Base-by-base conservation (phyloP, 2,797 vertebrate genomes). In the Caiman crocodilus region DNA sequence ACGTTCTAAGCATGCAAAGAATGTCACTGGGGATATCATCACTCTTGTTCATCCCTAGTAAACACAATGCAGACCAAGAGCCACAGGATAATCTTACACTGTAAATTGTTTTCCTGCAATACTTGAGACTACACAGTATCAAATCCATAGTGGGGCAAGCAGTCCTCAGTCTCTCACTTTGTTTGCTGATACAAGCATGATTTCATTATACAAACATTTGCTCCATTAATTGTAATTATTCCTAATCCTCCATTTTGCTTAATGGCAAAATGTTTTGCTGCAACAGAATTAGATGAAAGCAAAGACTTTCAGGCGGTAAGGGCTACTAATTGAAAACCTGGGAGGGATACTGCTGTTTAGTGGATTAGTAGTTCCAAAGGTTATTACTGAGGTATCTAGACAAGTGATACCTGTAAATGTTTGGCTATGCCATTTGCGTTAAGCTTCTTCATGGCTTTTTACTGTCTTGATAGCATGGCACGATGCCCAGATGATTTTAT, bases 151-250 rank as follows among this genome's bases (percentile, higher is more conserved):
- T 81, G 35, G 67, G 77, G 74, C 63, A 75, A 21, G 82, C 80
- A 88, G 2, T 94, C 73, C 56, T 0, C 4, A 56, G 84, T 35
- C 16, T 82, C 80, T 82, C 0, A 1, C 85, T 94, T 94, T 92
- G 91, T 86, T 91, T 96, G 87, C 84, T 91, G 85, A 81, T 92
- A 84, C 75, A 94, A 84, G 88, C 74, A 69, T 96, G 93, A 94
- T 97, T 96, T 94, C 93, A 89, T 94, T 93, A 91, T 85, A 89
- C 89, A 94, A 94, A 97, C 94, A 90, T 96, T 97, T 95, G 32
- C 87, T 95, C 79, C 82, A 88, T 95, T 97, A 91, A 94, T 96
- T 94, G 94, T 94, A 88, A 91, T 94, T 91, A 93, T 95, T 96
- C 79, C 89, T 96, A 96, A 96, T 95, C 95, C 94, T 91, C 92